Evolutionary conservation across 2,797 vertebrate species (phyloP).

Genomic region (Benthosema pterotum): DNA sequence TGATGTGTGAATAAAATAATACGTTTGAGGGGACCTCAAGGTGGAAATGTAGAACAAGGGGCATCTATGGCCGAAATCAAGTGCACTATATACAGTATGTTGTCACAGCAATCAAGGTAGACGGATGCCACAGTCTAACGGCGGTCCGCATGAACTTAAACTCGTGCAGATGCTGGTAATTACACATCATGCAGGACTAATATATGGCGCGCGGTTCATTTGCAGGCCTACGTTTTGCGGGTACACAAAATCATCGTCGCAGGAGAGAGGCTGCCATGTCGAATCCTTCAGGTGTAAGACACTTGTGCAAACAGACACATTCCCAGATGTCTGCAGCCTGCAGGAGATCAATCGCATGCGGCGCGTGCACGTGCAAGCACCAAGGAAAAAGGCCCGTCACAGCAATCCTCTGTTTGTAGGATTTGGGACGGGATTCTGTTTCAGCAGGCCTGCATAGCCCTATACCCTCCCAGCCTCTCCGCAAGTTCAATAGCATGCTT

Average conservation of each 20-base stretch:
- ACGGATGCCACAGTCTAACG: too few species aligned
- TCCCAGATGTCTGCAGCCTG: conserved; percentile 32
- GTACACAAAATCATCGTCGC: not conserved
- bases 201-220: too few species aligned
- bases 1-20: too few species aligned
- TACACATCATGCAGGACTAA: too few species aligned
- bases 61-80: too few species aligned
- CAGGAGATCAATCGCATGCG: not conserved
- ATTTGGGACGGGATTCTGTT: conserved; percentile 60
- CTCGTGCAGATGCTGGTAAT: too few species aligned
- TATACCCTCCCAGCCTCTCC: too few species aligned
- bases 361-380: conserved; percentile 2
- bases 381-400: conserved; percentile 47
- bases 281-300: conserved; percentile 31
- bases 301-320: conserved; percentile 57
- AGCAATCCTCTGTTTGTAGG: conserved; percentile 60
- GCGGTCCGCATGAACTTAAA: not conserved
- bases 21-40: too few species aligned
- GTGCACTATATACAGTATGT: too few species aligned
- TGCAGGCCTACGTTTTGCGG: not conserved
- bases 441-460: conserved; percentile 20
- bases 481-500: conserved; percentile 66
- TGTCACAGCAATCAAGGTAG: too few species aligned
- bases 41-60: too few species aligned
- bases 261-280: not conserved